These are phyloP conservation scores for Falcaria lacertinaria DNA, from an alignment of 2,888 invertebrate species.

Conservation along the genomic window DNA sequence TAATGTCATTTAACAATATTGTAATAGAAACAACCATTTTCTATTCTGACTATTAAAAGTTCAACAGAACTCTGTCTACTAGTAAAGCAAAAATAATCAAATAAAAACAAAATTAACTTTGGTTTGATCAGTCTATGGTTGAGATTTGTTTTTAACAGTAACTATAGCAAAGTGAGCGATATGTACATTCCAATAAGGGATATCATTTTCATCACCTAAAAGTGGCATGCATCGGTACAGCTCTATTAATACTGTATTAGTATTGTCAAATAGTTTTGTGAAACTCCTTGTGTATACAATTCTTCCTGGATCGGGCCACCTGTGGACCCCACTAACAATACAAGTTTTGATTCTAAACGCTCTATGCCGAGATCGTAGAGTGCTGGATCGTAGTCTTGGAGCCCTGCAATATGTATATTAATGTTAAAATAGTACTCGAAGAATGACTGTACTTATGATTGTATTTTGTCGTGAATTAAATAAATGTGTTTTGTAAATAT, in stretches of 20 bases:
- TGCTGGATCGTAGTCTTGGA: constrained; percentile 24
- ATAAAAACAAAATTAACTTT: too few species aligned
- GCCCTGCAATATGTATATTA: constrained; percentile 37
- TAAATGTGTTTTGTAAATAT: constrained; percentile 2
- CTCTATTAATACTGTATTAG: constrained; percentile 46
- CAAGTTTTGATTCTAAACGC: constrained; percentile 25
- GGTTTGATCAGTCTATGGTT: too few species aligned
- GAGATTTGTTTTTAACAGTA: constrained; percentile 25
- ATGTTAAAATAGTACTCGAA: constrained; percentile 11
- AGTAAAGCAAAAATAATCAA: too few species aligned
- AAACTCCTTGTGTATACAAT: constrained; percentile 43
- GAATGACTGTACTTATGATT: constrained; percentile 62
- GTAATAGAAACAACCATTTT: too few species aligned
- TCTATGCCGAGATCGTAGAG: constrained; percentile 21
- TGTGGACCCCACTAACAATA: constrained; percentile 18
- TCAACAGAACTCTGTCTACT: too few species aligned
- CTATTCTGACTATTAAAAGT: too few species aligned
- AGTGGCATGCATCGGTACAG: constrained; percentile 65
- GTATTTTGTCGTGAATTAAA: constrained; percentile 53
- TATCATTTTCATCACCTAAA: constrained; percentile 51
- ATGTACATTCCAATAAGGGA: constrained; percentile 60
- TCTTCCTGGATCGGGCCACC: not conserved
- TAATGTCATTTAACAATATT: too few species aligned
- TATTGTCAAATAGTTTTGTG: constrained; percentile 25
- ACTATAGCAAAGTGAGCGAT: constrained; percentile 51